Evolutionary conservation across 2,888 invertebrate genomes (phyloP).

Genomic region (Ellobium chinense): DNA sequence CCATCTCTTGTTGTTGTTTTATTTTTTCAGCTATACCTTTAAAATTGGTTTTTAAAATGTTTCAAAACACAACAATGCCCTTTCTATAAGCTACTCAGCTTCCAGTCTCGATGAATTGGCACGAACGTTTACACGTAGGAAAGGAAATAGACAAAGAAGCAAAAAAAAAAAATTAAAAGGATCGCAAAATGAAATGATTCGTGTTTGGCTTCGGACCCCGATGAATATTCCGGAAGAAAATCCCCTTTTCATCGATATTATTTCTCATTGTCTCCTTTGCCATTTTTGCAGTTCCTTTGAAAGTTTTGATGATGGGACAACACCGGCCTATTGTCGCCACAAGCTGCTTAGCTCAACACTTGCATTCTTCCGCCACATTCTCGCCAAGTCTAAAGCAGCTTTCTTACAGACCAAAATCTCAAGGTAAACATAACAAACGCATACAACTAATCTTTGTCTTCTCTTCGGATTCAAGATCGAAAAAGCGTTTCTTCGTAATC

Average conservation of each 20-base stretch:
- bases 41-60: too few species aligned
- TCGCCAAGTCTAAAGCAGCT: conserved; percentile 24
- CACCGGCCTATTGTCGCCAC: conserved; percentile 4
- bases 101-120: too few species aligned
- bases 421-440: conserved; percentile 19
- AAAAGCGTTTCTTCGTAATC: conserved; percentile 22
- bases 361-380: conserved; percentile 18
- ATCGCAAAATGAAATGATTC: neutral
- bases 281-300: conserved; percentile 3
- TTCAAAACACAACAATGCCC: too few species aligned
- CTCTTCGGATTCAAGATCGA: conserved; percentile 23
- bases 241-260: conserved; percentile 22
- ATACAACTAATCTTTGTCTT: conserved; percentile 26
- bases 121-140: neutral
- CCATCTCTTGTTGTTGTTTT: too few species aligned
- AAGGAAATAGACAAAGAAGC: neutral
- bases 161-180: neutral
- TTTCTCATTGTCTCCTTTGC: neutral
- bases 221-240: conserved; percentile 12
- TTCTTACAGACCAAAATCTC: conserved; percentile 29
- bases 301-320: conserved; percentile 23
- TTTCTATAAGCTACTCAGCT: too few species aligned
- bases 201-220: conserved; percentile 10
- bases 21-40: too few species aligned
- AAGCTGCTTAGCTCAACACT: conserved; percentile 26